A percentile compares a stretch with the other conserved stretches of the same genome.
These are phyloP conservation scores for Hyperoplus lanceolatus DNA, from an alignment of 2,797 vertebrate species.

Conservation along the genomic window DNA sequence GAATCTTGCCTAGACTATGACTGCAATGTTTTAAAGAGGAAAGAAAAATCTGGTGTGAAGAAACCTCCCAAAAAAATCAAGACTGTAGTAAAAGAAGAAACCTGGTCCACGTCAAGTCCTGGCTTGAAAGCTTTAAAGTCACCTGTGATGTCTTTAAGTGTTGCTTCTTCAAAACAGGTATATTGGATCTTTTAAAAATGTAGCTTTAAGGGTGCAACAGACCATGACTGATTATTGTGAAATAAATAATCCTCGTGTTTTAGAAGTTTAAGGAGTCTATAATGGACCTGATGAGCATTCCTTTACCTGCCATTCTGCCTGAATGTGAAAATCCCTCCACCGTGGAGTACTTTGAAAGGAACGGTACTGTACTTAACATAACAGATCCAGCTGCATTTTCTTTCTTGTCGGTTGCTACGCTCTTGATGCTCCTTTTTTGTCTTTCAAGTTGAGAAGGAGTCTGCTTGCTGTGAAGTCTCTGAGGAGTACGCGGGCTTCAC, in stretches of 20 bases:
- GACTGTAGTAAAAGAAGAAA: conserved; percentile 42
- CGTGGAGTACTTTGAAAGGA: conserved; percentile 80
- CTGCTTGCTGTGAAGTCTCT: conserved; percentile 62
- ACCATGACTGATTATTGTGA: background rate
- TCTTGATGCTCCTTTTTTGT: background rate
- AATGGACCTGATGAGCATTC: conserved; percentile 86
- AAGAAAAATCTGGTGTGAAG: conserved; percentile 65
- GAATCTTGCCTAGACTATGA: conserved; percentile 91
- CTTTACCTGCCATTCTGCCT: conserved; percentile 84
- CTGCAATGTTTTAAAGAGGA: conserved; percentile 72
- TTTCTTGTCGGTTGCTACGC: background rate
- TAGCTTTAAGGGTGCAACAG: background rate
- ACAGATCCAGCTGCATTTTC: background rate
- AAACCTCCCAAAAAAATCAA: conserved; percentile 61
- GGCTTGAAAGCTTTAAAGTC: conserved; percentile 41
- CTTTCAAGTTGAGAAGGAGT: conserved; percentile 64
- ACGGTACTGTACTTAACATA: conserved; percentile 77
- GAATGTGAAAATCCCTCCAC: conserved; percentile 78
- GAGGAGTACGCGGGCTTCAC: conserved; percentile 84
- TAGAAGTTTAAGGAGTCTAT: conserved; percentile 77
- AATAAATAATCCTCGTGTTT: conserved; percentile 25
- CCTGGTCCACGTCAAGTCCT: conserved; percentile 15
- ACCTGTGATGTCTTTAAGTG: background rate
- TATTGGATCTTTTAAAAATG: background rate
- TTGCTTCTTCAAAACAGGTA: conserved; percentile 57